Evolutionary conservation across 2,113 vertebrate species (phyloP), one percentile per base, ranked within the genome.

Genomic region (Eulemur rufifrons): DNA sequence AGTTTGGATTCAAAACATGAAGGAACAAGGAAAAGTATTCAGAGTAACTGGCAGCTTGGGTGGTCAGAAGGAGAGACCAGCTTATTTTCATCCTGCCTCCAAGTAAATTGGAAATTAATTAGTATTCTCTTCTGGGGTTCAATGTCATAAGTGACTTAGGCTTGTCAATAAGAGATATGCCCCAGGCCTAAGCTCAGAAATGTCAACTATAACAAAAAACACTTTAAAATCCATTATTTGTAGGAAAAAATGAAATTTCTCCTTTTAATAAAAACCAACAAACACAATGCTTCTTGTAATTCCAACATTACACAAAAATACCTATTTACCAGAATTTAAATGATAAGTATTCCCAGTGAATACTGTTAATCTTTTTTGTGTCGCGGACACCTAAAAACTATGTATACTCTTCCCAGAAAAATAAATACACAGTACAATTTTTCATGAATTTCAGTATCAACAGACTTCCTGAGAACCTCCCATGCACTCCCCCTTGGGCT

Each of bases 21-120:
- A 96, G 59, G 42, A 84, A 93, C n/a, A 95, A 86, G 69, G n/a
- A 61, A 82, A 93, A 80, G 59, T 66, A 81, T 89, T 96, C 94
- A 95, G 64, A 8, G 80, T 13, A 39, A 42, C 78, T 81, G 66
- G 74, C 74, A 86, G 37, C 59, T 6, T 96, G 83, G 86, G 95
- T 92, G 90, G 92, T 96, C 91, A 86, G 81, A 84, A 86, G 56
- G 68, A 90, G 77, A 96, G 25, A 61, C 37, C 13, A 42, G 71
- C 8, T 87, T 95, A 86, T 89, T 89, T 96, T 90, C 81, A 90
- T 76, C 45, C 61, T 68, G 39, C 81, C 42, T 82, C 88, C 2
- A 27, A 85, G 32, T n/a, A 90, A 45, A 17, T 39, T 86, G 68
- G 63, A 88, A 95, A 94, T 88, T 87, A 92, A 94, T 97, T 95